A percentile compares a stretch with the other conserved stretches of the same genome.
phyloP scores from a whole-genome alignment of 2,797 vertebrate species.

The Poeciliopsis infans region DNA sequence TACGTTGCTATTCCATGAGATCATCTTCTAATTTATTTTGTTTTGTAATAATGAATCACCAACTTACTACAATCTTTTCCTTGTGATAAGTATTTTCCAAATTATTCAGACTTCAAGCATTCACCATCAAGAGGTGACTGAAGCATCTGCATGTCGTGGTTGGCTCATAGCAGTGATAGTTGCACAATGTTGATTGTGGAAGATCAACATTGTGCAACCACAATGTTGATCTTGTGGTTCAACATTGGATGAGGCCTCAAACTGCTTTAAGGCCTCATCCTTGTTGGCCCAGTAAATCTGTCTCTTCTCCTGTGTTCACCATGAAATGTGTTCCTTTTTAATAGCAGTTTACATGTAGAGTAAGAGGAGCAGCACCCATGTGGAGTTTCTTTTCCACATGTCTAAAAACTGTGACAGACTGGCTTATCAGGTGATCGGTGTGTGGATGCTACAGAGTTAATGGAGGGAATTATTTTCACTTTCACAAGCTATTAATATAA shows the following conservation, averaged over 20 bases:
- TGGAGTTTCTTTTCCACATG: no score
- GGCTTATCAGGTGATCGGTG: neutral
- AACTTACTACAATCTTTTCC: neutral
- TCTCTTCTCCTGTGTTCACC: constrained; percentile 59
- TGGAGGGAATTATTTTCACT: no score
- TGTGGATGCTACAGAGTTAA: neutral
- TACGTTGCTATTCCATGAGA: neutral
- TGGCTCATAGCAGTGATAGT: neutral
- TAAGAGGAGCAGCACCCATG: no score
- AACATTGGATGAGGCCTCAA: no score
- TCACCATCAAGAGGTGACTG: neutral
- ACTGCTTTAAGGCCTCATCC: constrained; percentile 54
- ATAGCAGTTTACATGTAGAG: constrained; percentile 39
- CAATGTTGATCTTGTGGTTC: no score
- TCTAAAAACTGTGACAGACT: neutral
- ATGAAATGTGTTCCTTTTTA: constrained; percentile 78
- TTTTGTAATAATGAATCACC: neutral
- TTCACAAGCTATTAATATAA: no score
- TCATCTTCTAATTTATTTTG: neutral
- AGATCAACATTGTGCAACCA: no score
- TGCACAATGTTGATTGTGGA: neutral
- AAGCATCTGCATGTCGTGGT: neutral
- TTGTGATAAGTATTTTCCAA: neutral
- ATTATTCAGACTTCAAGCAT: neutral
- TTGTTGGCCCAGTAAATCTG: constrained; percentile 77